phyloP scores from a whole-genome alignment of 2,113 vertebrate species.

The Lophochroa leadbeateri region DNA sequence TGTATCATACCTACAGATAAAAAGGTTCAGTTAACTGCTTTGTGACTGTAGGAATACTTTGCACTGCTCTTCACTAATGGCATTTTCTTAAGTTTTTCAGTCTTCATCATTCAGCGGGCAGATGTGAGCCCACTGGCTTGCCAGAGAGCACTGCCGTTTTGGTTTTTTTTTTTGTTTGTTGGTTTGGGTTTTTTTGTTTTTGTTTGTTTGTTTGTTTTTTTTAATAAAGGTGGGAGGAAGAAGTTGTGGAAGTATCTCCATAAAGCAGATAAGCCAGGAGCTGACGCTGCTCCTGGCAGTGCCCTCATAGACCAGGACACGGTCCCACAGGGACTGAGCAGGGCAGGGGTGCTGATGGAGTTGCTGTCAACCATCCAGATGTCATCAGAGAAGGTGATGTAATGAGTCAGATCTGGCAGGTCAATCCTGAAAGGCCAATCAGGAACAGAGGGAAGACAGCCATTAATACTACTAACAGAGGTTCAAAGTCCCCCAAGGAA shows the following conservation, averaged over 20 bases:
- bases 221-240: accelerated
- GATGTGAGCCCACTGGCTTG: neutral
- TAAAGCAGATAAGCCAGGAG: neutral
- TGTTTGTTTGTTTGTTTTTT: neutral
- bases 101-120: neutral
- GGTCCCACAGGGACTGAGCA: neutral
- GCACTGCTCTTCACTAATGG: neutral
- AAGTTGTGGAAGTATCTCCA: neutral
- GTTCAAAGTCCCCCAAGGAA: neutral
- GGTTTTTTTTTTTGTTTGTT: too few relatives aligned
- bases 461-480: neutral
- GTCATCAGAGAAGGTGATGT: neutral
- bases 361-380: neutral
- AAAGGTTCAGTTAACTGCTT: neutral
- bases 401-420: neutral
- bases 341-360: neutral
- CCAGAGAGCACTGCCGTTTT: accelerated
- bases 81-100: neutral
- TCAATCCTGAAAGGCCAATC: neutral
- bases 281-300: neutral
- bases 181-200: too few relatives aligned
- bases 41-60: neutral
- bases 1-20: neutral
- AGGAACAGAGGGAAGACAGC: neutral
- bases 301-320: neutral